Evolutionary conservation across 1,140 invertebrate species (phyloP).

Genomic region (Solenopsis fugax): DNA sequence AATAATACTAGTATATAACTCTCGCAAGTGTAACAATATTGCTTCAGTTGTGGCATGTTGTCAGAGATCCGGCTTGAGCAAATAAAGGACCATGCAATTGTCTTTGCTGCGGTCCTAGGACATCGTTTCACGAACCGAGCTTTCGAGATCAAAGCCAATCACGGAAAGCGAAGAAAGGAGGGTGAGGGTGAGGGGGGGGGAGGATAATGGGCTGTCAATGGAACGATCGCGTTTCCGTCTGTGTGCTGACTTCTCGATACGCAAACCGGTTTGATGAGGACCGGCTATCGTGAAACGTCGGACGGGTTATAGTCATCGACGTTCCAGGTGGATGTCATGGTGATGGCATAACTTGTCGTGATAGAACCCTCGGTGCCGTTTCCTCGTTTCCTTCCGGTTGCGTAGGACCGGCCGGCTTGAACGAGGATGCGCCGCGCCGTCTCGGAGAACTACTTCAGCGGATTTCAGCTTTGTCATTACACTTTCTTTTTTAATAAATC

Average conservation of each 20-base stretch:
- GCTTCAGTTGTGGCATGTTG: neutral
- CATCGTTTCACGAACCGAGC: neutral
- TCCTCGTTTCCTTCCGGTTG: constrained; percentile 40
- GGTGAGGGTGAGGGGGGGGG: no score
- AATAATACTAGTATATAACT: neutral
- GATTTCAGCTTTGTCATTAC: constrained; percentile 10
- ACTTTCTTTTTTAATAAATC: neutral
- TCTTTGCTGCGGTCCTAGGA: neutral
- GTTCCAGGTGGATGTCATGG: constrained; percentile 45
- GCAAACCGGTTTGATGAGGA: constrained; percentile 50
- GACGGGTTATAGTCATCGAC: constrained; percentile 28
- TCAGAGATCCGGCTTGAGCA: neutral
- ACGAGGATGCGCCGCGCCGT: neutral
- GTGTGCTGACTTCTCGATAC: constrained; percentile 23
- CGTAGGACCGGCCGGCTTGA: neutral
- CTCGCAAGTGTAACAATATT: neutral
- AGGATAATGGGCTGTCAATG: constrained; percentile 33
- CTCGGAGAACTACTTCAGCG: neutral
- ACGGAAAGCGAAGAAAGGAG: neutral
- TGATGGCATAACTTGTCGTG: constrained; percentile 38
- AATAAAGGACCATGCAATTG: neutral
- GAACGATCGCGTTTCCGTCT: constrained; percentile 27
- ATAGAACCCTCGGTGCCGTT: neutral
- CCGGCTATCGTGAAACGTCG: constrained; percentile 52
- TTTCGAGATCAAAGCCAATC: constrained; percentile 41